These are phyloP conservation scores for Lobophora halterata DNA, from an alignment of 2,888 invertebrate species.

Conservation along the genomic window DNA sequence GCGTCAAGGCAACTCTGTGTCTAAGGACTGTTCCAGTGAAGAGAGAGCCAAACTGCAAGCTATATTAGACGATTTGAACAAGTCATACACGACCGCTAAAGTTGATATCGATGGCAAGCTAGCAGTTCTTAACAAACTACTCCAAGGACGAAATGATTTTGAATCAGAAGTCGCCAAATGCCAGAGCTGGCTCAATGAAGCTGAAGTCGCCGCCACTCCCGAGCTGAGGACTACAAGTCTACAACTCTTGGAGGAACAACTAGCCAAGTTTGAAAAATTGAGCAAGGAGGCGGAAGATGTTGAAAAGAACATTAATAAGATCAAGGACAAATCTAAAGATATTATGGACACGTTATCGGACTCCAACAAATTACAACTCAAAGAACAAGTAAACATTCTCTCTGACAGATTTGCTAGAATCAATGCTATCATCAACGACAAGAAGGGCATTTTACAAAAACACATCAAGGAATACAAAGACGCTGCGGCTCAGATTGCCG, in stretches of 20 bases:
- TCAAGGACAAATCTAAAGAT: constrained; percentile 89
- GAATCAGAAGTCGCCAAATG: constrained; percentile 91
- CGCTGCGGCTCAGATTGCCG: constrained; percentile 88
- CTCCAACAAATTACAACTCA: constrained; percentile 90
- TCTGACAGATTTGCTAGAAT: constrained; percentile 89
- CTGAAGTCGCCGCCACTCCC: constrained; percentile 91
- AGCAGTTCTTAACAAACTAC: constrained; percentile 84
- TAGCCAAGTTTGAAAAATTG: constrained; percentile 91
- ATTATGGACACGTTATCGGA: constrained; percentile 90
- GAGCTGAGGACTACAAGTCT: constrained; percentile 90
- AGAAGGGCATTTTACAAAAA: constrained; percentile 86
- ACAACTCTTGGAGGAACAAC: constrained; percentile 92
- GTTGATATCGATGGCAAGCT: constrained; percentile 87
- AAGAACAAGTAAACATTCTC: constrained; percentile 88
- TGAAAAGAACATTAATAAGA: constrained; percentile 86
- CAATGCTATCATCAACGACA: constrained; percentile 87
- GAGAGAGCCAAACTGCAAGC: constrained; percentile 84
- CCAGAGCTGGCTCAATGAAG: constrained; percentile 94
- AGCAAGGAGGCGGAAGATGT: constrained; percentile 87
- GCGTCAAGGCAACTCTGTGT: constrained; percentile 87
- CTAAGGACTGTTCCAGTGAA: constrained; percentile 90
- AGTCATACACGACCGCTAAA: constrained; percentile 86
- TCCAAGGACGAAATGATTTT: constrained; percentile 89
- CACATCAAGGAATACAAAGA: constrained; percentile 91
- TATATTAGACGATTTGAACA: constrained; percentile 84